Percentiles rank a stretch among this genome's conserved stretches.
These are phyloP conservation scores for Chrysolina haemoptera DNA, from an alignment of 2,888 invertebrate species.

Conservation along the genomic window DNA sequence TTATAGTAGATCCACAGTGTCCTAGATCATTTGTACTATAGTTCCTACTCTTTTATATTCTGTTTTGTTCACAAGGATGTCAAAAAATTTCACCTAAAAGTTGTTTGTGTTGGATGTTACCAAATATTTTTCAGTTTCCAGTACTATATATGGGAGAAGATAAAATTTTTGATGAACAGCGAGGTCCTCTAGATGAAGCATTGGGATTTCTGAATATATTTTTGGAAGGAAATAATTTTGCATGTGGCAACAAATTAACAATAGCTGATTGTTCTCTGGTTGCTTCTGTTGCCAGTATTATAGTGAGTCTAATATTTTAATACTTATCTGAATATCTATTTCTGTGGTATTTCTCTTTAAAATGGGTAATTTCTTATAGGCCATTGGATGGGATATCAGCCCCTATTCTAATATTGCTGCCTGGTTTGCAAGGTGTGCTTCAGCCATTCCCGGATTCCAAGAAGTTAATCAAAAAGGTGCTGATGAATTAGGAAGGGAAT, in stretches of 20 bases:
- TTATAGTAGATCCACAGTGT: not conserved
- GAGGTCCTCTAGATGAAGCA: conserved; percentile 73
- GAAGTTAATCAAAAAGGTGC: conserved; percentile 76
- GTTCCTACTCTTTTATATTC: too few relatives aligned
- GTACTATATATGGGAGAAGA: conserved; percentile 74
- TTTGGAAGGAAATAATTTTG: conserved; percentile 74
- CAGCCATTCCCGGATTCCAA: conserved; percentile 73
- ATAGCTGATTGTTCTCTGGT: conserved; percentile 77
- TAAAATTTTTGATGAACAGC: conserved; percentile 72
- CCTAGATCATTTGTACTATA: too few relatives aligned
- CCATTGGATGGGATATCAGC: conserved; percentile 74
- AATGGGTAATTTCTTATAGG: conserved; percentile 67
- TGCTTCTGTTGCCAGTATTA: conserved; percentile 73
- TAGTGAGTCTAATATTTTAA: conserved; percentile 68
- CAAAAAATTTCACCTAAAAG: not conserved
- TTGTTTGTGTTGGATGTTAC: conserved; percentile 41
- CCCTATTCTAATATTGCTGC: conserved; percentile 73
- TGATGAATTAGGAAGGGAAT: conserved; percentile 73
- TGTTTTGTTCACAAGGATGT: too few relatives aligned
- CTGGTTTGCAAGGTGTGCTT: conserved; percentile 75
- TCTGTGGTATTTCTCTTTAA: not conserved
- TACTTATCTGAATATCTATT: not conserved
- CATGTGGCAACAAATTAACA: conserved; percentile 76
- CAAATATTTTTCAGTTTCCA: conserved; percentile 71
- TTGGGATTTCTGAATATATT: conserved; percentile 76